Evolutionary conservation across 1,140 invertebrate species (phyloP).

Genomic region (Micrasema longulum): DNA sequence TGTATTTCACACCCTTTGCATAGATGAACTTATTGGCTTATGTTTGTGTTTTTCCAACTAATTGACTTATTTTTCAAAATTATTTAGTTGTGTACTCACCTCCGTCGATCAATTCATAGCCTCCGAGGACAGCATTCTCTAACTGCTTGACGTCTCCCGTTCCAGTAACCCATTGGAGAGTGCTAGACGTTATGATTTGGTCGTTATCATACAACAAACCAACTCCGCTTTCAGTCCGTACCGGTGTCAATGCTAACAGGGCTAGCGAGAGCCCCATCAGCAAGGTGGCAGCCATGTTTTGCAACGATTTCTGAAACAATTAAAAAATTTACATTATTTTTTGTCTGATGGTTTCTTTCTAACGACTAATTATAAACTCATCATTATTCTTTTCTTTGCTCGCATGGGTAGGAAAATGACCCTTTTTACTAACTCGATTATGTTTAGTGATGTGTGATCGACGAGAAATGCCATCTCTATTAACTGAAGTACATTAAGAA

Average conservation of each 20-base stretch:
- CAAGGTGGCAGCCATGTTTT: constrained; percentile 14
- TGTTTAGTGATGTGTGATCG: constrained; percentile 1
- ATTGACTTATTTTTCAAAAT: background rate
- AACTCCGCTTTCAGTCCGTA: constrained; percentile 49
- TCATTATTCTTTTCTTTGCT: no score
- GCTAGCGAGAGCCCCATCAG: constrained; percentile 14
- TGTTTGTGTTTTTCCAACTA: background rate
- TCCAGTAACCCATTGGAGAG: constrained; percentile 60
- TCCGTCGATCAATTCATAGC: constrained; percentile 28
- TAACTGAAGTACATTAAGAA: background rate
- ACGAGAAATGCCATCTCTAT: background rate
- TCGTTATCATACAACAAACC: constrained; percentile 60
- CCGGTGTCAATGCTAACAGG: constrained; percentile 13
- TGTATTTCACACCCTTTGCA: no score
- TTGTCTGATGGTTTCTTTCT: background rate
- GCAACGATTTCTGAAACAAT: constrained; percentile 21
- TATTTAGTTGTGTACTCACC: constrained; percentile 17
- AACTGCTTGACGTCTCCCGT: constrained; percentile 53
- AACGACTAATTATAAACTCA: no score
- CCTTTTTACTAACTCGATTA: no score
- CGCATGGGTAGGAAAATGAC: no score
- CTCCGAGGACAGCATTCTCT: constrained; percentile 60
- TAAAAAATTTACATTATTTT: background rate
- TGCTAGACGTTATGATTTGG: constrained; percentile 63
- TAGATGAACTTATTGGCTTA: no score